phyloP scores from a whole-genome alignment of 2,797 vertebrate genomes.

The Enteromius fasciolatus region DNA sequence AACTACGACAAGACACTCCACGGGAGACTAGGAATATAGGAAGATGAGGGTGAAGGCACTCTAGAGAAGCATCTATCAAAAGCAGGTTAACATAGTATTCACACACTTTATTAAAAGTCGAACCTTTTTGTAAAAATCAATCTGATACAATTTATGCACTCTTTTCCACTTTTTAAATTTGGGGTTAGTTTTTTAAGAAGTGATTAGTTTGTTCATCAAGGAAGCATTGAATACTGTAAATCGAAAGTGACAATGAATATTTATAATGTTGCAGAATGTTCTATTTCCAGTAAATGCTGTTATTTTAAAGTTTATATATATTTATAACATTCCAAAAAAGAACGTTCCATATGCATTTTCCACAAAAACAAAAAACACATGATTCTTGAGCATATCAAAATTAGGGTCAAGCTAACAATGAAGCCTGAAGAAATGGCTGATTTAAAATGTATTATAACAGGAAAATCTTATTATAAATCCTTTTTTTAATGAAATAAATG shows the following conservation, averaged over 20 bases:
- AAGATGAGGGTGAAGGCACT: constrained; percentile 23
- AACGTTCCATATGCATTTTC: too few relatives aligned
- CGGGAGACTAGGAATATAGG: constrained; percentile 3
- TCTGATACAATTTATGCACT: background rate
- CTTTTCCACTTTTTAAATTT: too few relatives aligned
- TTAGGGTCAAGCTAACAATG: background rate
- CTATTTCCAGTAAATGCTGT: background rate
- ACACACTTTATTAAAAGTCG: background rate
- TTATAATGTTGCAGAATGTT: background rate
- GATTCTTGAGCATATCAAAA: background rate
- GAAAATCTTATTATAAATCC: too few relatives aligned
- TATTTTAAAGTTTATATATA: too few relatives aligned
- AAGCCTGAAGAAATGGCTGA: background rate
- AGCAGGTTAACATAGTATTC: background rate
- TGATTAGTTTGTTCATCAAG: background rate
- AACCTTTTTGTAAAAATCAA: background rate
- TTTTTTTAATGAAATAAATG: too few relatives aligned
- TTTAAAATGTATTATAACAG: too few relatives aligned
- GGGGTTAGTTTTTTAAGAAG: background rate
- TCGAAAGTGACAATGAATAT: background rate
- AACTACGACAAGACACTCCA: constrained; percentile 59
- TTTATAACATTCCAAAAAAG: too few relatives aligned
- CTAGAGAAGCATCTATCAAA: constrained; percentile 6
- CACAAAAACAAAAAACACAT: too few relatives aligned
- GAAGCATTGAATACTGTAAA: background rate